Conservation (phyloP, 1,140 invertebrate genomes). For the Charaxes varanes region DNA sequence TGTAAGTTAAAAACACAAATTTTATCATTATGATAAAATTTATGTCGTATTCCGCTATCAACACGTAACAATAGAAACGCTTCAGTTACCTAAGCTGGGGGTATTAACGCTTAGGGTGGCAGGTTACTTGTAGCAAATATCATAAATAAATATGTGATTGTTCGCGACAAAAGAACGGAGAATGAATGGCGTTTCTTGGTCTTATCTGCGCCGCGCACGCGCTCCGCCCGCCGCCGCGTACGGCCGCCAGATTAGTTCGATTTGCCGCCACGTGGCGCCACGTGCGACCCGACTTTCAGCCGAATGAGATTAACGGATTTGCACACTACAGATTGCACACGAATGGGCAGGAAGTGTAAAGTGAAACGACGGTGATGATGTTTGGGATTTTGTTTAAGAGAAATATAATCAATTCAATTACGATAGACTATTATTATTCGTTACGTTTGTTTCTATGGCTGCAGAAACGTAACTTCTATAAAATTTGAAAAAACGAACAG, state of each 20-base stretch:
- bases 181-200: slow-evolving; percentile 71
- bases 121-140: slow-evolving; percentile 65
- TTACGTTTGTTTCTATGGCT: no score
- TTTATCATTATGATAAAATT: no score
- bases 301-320: slow-evolving; percentile 73
- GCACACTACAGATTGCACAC: slow-evolving; percentile 73
- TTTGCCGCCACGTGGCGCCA: slow-evolving; percentile 67
- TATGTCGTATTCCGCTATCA: slow-evolving; percentile 4
- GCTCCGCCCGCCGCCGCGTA: slow-evolving; percentile 60
- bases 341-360: slow-evolving; percentile 70
- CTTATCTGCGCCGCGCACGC: slow-evolving; percentile 66
- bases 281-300: slow-evolving; percentile 57
- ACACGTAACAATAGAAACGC: slow-evolving; percentile 5
- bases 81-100: slow-evolving; percentile 31
- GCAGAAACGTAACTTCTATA: no score
- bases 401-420: neutral
- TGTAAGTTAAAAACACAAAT: no score
- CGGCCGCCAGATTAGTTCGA: slow-evolving; percentile 65
- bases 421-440: no score
- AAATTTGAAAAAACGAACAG: no score
- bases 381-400: slow-evolving; percentile 31
- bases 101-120: slow-evolving; percentile 44
- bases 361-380: slow-evolving; percentile 67
- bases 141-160: slow-evolving; percentile 73
- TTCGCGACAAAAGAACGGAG: slow-evolving; percentile 65